Conservation (phyloP, 1,140 invertebrate genomes). For the Augochlora pura region DNA sequence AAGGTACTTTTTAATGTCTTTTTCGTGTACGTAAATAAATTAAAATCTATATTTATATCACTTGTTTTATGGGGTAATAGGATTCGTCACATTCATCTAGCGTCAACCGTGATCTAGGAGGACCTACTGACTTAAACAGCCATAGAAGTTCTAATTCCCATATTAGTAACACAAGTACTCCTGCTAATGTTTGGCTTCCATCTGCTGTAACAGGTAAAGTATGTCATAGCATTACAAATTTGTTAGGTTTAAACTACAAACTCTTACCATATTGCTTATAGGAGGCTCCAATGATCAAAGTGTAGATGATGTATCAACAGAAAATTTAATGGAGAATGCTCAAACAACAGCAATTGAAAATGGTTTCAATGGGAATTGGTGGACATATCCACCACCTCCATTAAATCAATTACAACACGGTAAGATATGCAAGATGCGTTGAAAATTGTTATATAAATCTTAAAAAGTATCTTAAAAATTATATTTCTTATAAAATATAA, state of each 20-base stretch:
- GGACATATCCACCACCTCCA: conserved; percentile 56
- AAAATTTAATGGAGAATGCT: conserved; percentile 71
- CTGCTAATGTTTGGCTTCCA: conserved; percentile 70
- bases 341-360: conserved; percentile 67
- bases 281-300: conserved; percentile 66
- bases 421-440: conserved; percentile 45
- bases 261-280: conserved; percentile 13
- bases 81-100: conserved; percentile 68
- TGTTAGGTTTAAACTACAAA: neutral
- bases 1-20: conserved; percentile 65
- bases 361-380: conserved; percentile 67
- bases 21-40: neutral
- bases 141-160: conserved; percentile 69
- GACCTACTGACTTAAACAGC: conserved; percentile 61
- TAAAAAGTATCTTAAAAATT: no score
- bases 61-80: conserved; percentile 44
- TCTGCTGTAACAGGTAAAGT: conserved; percentile 58
- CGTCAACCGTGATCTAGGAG: conserved; percentile 68
- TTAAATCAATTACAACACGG: conserved; percentile 67
- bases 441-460: no score
- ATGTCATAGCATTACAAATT: neutral
- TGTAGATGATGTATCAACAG: conserved; percentile 67
- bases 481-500: no score
- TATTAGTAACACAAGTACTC: conserved; percentile 68
- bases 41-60: neutral